Evolutionary conservation across 2,113 vertebrate species (phyloP).

Genomic region (Taurulus bubalis): DNA sequence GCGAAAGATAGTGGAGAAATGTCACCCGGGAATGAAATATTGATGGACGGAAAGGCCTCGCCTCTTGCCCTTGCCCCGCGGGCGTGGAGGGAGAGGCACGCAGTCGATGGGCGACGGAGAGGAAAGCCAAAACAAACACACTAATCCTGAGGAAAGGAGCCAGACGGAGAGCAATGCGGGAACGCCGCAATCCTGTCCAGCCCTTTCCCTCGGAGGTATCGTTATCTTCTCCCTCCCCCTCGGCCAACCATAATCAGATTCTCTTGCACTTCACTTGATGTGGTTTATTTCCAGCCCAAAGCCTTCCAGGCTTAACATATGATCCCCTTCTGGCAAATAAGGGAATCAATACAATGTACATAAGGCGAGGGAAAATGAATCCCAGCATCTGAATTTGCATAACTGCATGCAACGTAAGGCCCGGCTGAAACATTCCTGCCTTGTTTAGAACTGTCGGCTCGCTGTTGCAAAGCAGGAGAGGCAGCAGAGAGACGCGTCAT

Average conservation of each 20-base stretch:
- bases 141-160: conserved; percentile 50
- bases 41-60: conserved; percentile 70
- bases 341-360: conserved; percentile 64
- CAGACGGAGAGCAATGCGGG: conserved; percentile 15
- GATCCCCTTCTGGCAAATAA: conserved; percentile 60
- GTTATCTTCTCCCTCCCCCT: conserved; percentile 39
- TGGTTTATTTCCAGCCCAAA: conserved; percentile 57
- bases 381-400: conserved; percentile 31
- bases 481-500: conserved; percentile 34
- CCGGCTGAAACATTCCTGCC: conserved; percentile 34
- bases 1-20: conserved; percentile 71
- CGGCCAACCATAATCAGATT: conserved; percentile 59
- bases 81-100: conserved; percentile 36
- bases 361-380: conserved; percentile 47
- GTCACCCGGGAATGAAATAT: conserved; percentile 75
- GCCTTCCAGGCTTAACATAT: conserved; percentile 48
- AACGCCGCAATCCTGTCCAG: conserved; percentile 15
- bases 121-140: conserved; percentile 62
- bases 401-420: conserved; percentile 32
- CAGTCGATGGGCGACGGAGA: conserved; percentile 43
- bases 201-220: conserved; percentile 23
- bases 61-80: conserved; percentile 46
- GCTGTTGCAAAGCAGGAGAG: conserved; percentile 30
- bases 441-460: conserved; percentile 23
- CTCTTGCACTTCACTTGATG: conserved; percentile 46